These are phyloP conservation scores for Thymallus thymallus DNA, from an alignment of 2,113 vertebrate species.

Conservation along the genomic window DNA sequence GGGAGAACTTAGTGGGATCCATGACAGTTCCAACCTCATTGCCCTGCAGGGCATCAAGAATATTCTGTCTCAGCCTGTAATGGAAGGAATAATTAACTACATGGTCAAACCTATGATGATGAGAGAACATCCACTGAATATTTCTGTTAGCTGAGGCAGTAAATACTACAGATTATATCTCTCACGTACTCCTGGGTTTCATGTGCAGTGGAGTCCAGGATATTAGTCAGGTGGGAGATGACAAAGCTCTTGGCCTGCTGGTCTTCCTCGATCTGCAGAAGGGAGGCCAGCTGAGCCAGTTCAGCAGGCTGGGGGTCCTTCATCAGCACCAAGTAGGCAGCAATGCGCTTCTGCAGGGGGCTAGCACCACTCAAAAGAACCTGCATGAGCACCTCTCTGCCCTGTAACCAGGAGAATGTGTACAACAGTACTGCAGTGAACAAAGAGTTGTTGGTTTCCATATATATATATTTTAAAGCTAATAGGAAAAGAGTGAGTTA, in stretches of 20 bases:
- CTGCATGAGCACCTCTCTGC: conserved; percentile 74
- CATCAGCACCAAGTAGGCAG: conserved; percentile 91
- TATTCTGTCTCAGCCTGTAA: conserved; percentile 76
- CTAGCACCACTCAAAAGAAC: conserved; percentile 68
- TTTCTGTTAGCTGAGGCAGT: neutral
- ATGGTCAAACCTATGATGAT: neutral
- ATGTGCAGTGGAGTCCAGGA: conserved; percentile 80
- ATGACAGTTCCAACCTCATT: conserved; percentile 71
- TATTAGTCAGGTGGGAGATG: conserved; percentile 85
- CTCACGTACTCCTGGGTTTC: conserved; percentile 76
- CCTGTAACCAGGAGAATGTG: conserved; percentile 67
- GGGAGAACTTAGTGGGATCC: conserved; percentile 83
- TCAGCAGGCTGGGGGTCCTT: conserved; percentile 76
- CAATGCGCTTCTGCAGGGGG: conserved; percentile 83
- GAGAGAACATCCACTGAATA: neutral
- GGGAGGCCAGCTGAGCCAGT: conserved; percentile 69
- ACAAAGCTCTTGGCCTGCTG: conserved; percentile 89
- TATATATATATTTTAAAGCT: neutral
- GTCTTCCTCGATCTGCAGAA: conserved; percentile 71
- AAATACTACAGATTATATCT: neutral
- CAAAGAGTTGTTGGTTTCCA: neutral
- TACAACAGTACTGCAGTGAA: neutral
- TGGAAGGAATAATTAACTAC: conserved; percentile 4
- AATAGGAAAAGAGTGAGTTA: conserved; percentile 42
- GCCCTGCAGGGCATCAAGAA: conserved; percentile 76